Evolutionary conservation across 1,140 invertebrate species (phyloP), one percentile per base, ranked within the genome.

Genomic region (Drosophila parvula): DNA sequence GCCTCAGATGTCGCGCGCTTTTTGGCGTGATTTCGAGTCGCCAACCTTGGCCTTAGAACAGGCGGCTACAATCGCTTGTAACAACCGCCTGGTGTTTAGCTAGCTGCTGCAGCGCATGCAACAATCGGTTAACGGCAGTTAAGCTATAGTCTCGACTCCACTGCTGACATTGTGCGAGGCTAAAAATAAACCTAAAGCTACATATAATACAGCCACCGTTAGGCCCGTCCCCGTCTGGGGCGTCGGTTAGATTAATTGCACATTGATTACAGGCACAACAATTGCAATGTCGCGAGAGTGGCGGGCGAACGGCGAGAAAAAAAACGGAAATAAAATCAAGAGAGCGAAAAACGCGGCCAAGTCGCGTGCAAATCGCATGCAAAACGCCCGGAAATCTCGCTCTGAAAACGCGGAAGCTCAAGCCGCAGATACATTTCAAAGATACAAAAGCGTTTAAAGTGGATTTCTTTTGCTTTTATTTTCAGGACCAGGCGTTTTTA

Each of bases 191-290:
- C 70, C 40, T 28, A 61, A 56, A 58, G 30, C 63, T 60, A n/a
- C n/a, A n/a, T n/a, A 77, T 34, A 67, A 59, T 60, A 65, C 62
- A 71, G 62, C 70, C 71, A 65, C 82, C 79, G 83, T 86, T 86
- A 88, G 63, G 48, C 55, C 70, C 64, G 53, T 59, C 61, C 70
- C 61, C 71, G 81, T 81, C 81, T 85, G 74, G 45, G 81, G 64
- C 63, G 71, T 64, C 82, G 68, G 79, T 73, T 77, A 88, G 83
- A 88, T 88, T 86, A 86, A 86, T 86, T 88, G 83, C 83, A 88
- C 60, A 67, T 74, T 83, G 83, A 86, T 86, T 86, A 88, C 64
- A 74, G 71, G 69, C 32, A 53, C 32, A 53, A 53, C 83, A 79
- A 86, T 70, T 82, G 64, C 83, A 88, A 79, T 88, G 83, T 22